A percentile compares a stretch with the other conserved stretches of the same genome.
phyloP scores from a whole-genome alignment of 2,797 vertebrate genomes.

The Anguilla megastoma region DNA sequence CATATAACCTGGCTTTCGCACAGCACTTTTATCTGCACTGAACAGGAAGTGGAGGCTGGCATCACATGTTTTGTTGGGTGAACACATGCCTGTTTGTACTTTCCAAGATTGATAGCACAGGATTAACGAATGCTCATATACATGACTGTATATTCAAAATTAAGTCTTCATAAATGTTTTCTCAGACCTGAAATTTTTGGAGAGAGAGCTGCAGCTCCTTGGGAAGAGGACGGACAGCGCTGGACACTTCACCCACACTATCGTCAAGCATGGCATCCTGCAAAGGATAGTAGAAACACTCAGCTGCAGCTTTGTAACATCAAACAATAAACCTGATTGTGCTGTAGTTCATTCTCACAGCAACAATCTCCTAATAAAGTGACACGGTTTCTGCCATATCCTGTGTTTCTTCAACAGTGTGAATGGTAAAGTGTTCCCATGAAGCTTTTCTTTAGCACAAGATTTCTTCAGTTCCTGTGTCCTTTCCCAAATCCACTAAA shows the following conservation, averaged over 20 bases:
- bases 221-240: constrained; percentile 59
- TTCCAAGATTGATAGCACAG: too few species aligned
- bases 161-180: neutral
- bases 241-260: constrained; percentile 48
- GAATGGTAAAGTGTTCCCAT: neutral
- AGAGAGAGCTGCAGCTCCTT: constrained; percentile 57
- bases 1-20: neutral
- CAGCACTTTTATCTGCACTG: neutral
- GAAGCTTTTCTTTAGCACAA: neutral
- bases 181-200: constrained; percentile 70
- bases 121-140: too few species aligned
- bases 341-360: neutral
- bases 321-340: neutral
- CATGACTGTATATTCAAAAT: too few species aligned
- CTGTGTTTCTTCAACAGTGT: neutral
- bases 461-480: neutral
- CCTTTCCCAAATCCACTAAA: neutral
- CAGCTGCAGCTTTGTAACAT: neutral
- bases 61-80: too few species aligned
- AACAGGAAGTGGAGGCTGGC: too few species aligned
- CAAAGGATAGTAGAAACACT: neutral
- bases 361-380: neutral
- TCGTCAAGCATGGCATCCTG: constrained; percentile 55
- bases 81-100: too few species aligned
- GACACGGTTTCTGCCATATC: neutral